Percentiles rank a stretch among this genome's conserved stretches.
Evolutionary conservation across 2,888 invertebrate genomes (phyloP).

Genomic region (Lomographa bimaculata): DNA sequence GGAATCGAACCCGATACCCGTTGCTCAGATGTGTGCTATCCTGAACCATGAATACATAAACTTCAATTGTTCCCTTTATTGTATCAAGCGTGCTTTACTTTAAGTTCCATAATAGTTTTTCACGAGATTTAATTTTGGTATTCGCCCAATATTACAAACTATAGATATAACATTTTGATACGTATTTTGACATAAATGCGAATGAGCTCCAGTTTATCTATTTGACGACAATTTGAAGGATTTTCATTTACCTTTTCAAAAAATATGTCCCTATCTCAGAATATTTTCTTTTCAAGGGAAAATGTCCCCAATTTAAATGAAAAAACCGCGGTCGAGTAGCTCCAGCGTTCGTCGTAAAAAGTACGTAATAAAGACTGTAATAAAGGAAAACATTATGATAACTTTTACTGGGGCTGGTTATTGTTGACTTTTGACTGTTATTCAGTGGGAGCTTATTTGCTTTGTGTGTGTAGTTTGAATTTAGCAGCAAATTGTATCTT

Average conservation of each 20-base stretch:
- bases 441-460: constrained; percentile 1
- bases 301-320: constrained; percentile 35
- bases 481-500: too few species aligned
- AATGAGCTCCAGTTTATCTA: constrained; percentile 10
- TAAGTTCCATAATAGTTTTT: too few species aligned
- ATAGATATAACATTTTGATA: too few species aligned
- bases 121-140: too few species aligned
- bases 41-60: too few species aligned
- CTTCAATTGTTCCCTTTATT: too few species aligned
- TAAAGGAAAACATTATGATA: constrained; percentile 53
- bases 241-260: constrained; percentile 11
- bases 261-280: constrained; percentile 10
- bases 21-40: too few species aligned
- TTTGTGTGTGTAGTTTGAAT: background rate
- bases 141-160: too few species aligned
- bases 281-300: constrained; percentile 22
- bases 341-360: constrained; percentile 40
- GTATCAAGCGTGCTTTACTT: too few species aligned
- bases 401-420: constrained; percentile 40
- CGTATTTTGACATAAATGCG: constrained; percentile 8
- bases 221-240: constrained; percentile 8
- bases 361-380: constrained; percentile 42
- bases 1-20: too few species aligned
- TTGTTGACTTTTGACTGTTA: constrained; percentile 33
- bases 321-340: constrained; percentile 33